phyloP scores from a whole-genome alignment of 2,797 vertebrate species.

The Adelosebastes latens region DNA sequence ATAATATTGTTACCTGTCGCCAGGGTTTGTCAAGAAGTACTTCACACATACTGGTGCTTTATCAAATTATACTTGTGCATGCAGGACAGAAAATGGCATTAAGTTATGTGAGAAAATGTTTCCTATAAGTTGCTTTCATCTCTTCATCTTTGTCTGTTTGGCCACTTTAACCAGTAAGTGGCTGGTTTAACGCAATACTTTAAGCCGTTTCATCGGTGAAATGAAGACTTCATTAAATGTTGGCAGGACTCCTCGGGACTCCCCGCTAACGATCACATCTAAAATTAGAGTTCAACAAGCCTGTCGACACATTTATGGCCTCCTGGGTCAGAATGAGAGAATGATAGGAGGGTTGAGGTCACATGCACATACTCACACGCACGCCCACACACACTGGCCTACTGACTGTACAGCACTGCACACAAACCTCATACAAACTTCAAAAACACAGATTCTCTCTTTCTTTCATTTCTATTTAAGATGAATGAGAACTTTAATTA shows the following conservation, averaged over 20 bases:
- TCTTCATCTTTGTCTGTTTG: background rate
- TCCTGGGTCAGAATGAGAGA: conserved; percentile 20
- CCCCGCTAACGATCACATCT: conserved; percentile 42
- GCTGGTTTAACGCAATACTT: background rate
- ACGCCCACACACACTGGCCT: background rate
- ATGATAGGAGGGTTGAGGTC: conserved; percentile 38
- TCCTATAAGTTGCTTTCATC: background rate
- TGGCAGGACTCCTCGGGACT: conserved; percentile 40
- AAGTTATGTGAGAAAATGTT: background rate
- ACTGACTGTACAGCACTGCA: background rate
- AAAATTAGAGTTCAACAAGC: conserved; percentile 68
- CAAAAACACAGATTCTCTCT: background rate
- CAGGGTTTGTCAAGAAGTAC: background rate
- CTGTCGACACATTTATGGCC: conserved; percentile 59
- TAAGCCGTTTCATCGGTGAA: background rate
- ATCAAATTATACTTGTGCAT: background rate
- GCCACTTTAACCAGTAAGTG: conserved; percentile 7
- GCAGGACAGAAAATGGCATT: background rate
- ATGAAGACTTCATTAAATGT: conserved; percentile 51
- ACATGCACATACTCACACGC: background rate
- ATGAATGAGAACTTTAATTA: background rate
- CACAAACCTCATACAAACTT: background rate
- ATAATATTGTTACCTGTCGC: background rate
- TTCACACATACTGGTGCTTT: background rate
- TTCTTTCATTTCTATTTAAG: background rate